Evolutionary conservation across 2,888 invertebrate species (phyloP).

Genomic region (Coleophora deauratella): DNA sequence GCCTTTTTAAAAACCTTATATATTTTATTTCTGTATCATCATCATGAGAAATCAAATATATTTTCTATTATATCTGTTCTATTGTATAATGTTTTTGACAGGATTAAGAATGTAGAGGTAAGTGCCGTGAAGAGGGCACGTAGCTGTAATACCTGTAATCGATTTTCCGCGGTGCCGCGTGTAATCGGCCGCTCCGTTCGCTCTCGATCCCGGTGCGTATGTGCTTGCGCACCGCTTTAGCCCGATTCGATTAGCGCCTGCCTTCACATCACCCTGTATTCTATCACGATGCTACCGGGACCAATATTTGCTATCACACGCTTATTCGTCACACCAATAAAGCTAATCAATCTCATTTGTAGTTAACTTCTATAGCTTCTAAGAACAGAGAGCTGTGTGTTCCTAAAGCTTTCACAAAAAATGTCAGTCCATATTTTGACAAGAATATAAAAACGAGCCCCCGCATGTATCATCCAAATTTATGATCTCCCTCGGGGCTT

Average conservation of each 20-base stretch:
- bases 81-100: slow-evolving; percentile 13
- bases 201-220: slow-evolving; percentile 51
- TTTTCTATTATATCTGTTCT: neutral
- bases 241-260: slow-evolving; percentile 51
- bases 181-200: slow-evolving; percentile 62
- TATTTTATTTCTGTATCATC: no score
- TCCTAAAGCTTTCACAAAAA: no score
- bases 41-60: no score
- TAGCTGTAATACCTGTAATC: slow-evolving; percentile 39
- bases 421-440: slow-evolving; percentile 50
- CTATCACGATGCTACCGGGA: slow-evolving; percentile 23
- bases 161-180: slow-evolving; percentile 60
- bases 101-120: slow-evolving; percentile 18
- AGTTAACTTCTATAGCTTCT: slow-evolving; percentile 13
- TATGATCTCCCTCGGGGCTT: slow-evolving; percentile 46
- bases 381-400: slow-evolving; percentile 10
- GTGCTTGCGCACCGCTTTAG: slow-evolving; percentile 17
- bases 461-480: slow-evolving; percentile 50
- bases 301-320: slow-evolving; percentile 24
- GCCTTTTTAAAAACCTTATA: no score
- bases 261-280: slow-evolving; percentile 26
- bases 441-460: slow-evolving; percentile 40
- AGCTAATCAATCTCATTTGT: slow-evolving; percentile 20
- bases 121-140: slow-evolving; percentile 37
- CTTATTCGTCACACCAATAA: slow-evolving; percentile 28